Base-by-base conservation (phyloP, 2,113 vertebrate genomes). In the Coreoperca whiteheadi region DNA sequence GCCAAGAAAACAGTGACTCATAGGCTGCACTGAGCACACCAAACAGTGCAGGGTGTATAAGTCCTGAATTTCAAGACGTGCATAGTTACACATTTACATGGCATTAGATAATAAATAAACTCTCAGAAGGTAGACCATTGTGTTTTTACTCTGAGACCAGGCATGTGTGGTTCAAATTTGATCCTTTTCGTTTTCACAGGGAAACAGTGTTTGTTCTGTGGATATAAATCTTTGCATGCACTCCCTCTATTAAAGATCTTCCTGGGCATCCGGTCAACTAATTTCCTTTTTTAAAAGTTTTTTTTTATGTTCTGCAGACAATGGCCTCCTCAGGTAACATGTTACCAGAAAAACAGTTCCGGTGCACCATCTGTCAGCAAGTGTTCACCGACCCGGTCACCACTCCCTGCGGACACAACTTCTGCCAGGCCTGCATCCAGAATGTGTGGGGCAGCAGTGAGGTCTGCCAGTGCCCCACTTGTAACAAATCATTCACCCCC, bases 391-490 rank as follows among this genome's bases (percentile, higher is more conserved):
- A 94, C 79, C 94, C 94, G 0, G 91, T 94, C 72, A 93, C 92
- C 32, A 94, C 87, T 16, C 92, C 93, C 4, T 94, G 94, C 2
- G 94, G 94, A 9, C 94, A 94, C 87, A 94, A 93, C 91, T 94
- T 94, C 89, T 94, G 94, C 87, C 86, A 72, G 21, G 50, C 81
- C 41, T 94, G 94, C 87, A 53, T 94, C 79, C 85, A 80, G n/a
- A 30, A 8, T 1, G 41, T 25, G 61, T 95, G 94, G 93, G 87
- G 65, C 64, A 34, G 60, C 70, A 54, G 30, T 4, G 77, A 87
- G 0, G 68, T 15, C 43, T 90, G 80, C 82, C 69, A 66, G 14
- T 95, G 94, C 20, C 93, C 94, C 0, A 18, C 80, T 61, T 95
- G 94, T 23, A 21, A 69, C 64, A 88, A 61, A 23, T 12, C 79